A percentile compares a stretch with the other conserved stretches of the same genome.
phyloP scores from a whole-genome alignment of 2,113 vertebrate genomes.

The Boleophthalmus pectinirostris region DNA sequence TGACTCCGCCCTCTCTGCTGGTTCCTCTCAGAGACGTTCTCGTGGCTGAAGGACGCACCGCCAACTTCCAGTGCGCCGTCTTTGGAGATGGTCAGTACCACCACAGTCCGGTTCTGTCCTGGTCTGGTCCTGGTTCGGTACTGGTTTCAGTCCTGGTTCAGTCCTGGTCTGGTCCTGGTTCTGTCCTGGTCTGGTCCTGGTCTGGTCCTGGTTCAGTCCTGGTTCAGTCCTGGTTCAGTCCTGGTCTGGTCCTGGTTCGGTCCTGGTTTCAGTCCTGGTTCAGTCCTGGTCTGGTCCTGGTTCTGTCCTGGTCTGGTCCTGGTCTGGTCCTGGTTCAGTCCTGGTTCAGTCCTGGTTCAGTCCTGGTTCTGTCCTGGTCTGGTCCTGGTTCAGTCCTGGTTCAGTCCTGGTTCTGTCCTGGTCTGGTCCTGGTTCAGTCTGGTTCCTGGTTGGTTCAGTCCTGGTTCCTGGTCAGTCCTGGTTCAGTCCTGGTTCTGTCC shows the following conservation, averaged over 20 bases:
- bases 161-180: no score
- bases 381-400: background rate
- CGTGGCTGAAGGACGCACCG: slow-evolving; percentile 82
- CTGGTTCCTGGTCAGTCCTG: background rate
- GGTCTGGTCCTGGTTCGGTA: background rate
- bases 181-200: background rate
- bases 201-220: background rate
- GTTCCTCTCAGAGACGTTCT: slow-evolving; percentile 78
- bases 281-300: background rate
- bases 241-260: background rate
- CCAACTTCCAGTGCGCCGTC: slow-evolving; percentile 86
- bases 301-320: background rate
- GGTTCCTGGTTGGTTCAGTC: no score
- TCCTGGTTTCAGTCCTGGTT: background rate
- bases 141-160: no score
- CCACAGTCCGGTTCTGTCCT: background rate
- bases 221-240: background rate
- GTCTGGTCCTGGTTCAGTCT: background rate
- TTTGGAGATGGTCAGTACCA: slow-evolving; percentile 86
- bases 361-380: background rate
- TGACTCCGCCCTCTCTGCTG: slow-evolving; percentile 83
- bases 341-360: background rate
- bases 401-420: background rate
- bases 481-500: no score
- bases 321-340: background rate